Base-by-base conservation (phyloP, 1,140 invertebrate species). In the Ruditapes philippinarum region DNA sequence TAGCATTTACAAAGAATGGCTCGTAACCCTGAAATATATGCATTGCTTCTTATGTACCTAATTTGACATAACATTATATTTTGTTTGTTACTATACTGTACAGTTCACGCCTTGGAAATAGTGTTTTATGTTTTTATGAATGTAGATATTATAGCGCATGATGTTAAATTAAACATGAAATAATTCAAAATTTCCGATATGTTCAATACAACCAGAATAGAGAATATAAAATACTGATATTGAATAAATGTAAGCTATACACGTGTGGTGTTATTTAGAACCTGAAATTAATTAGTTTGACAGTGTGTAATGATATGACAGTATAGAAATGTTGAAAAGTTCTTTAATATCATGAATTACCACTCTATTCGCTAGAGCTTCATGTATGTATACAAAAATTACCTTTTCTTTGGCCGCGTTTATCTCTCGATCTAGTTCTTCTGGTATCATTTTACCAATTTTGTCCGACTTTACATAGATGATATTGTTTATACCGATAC, bases 1-100 rank as follows among this genome's bases (percentile, higher is more conserved):
- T 99, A 36, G 98, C 98, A 94, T 98, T 98, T 28, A 99, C 99
- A 96, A 99, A 98, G 96, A 99, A 99, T 0, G 99, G 99, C 42
- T 98, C 97, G 93, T 98, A 97, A 36, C 98, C 99, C 94, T 97
- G 82, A 19, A 97, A 97, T 95, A 98, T 98, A 74, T 98, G 97
- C 92, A 98, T 97, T 42, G 97, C 94, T 74, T 99, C 98, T 51
- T 98, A 96, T 86, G 98, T 96, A 96, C 99, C 98, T 93, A 99
- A 96, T 94, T 99, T 98, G 2, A 97, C 96, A 5, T 98, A 97
- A 88, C 99, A 98, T 97, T 99, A 45, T 7, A 25, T 11, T 14
- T 22, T 54, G 74, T 1, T 14, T 17, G 5, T 49, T 98, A n/a
- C n/a, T n/a, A n/a, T n/a, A n/a, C n/a, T n/a, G 83, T 97, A 97